phyloP scores from a whole-genome alignment of 2,113 vertebrate species.

The Spermophilus dauricus region DNA sequence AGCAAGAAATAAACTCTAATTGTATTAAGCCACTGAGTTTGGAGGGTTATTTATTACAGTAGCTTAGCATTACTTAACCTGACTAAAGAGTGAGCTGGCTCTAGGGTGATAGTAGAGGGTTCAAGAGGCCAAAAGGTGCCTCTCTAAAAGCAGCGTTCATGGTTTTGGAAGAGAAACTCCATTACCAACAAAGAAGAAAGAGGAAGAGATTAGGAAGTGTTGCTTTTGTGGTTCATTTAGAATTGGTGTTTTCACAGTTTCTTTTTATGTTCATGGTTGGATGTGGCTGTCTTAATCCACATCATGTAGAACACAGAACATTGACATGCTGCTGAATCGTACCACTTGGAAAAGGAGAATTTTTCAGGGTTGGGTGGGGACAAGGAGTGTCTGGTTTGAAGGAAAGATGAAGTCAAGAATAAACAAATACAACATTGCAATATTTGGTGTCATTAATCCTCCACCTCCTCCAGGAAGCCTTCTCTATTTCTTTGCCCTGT shows the following conservation, averaged over 20 bases:
- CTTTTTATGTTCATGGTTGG: neutral
- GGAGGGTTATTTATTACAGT: neutral
- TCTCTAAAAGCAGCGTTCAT: neutral
- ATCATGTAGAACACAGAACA: neutral
- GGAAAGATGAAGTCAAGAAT: neutral
- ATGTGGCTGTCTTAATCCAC: neutral
- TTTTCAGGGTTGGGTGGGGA: neutral
- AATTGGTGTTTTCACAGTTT: neutral
- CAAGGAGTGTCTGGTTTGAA: neutral
- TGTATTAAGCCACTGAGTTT: neutral
- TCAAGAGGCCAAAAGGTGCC: neutral
- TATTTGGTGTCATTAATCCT: neutral
- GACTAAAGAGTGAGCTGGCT: neutral
- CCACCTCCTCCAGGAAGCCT: slow-evolving; percentile 8
- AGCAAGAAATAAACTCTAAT: neutral
- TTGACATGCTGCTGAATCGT: neutral
- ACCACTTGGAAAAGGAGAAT: neutral
- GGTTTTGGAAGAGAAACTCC: neutral
- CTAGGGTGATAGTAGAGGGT: neutral
- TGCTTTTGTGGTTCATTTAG: neutral
- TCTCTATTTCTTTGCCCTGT: neutral
- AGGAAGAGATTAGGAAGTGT: neutral
- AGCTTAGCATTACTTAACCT: neutral
- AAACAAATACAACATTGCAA: neutral
- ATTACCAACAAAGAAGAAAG: neutral